Evolutionary conservation across 2,113 vertebrate species (phyloP).

Genomic region (Pavo muticus): DNA sequence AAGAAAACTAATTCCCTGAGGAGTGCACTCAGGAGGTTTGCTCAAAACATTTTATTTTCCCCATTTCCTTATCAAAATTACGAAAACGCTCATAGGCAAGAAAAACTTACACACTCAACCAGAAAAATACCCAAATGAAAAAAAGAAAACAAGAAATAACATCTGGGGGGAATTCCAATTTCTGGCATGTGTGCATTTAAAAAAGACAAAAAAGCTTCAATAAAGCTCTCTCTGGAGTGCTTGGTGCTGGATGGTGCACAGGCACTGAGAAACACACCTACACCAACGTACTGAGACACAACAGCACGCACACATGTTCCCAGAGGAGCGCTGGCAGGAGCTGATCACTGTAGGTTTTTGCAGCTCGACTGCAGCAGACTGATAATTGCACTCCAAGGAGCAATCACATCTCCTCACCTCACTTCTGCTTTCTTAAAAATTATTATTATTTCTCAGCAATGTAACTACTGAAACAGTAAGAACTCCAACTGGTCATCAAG

Average conservation of each 20-base stretch:
- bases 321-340: not conserved
- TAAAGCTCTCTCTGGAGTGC: accelerated
- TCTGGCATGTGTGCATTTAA: not conserved
- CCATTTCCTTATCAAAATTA: not conserved
- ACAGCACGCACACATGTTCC: not conserved
- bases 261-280: not conserved
- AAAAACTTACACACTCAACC: not conserved
- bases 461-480: not conserved
- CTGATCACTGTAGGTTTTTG: not conserved
- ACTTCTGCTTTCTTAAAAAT: not conserved
- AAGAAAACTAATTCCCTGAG: not conserved
- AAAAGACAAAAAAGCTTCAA: not conserved
- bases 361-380: not conserved
- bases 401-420: not conserved
- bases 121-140: not conserved
- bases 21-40: not conserved
- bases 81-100: not conserved
- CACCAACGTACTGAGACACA: not conserved
- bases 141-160: not conserved
- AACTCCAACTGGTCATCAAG: not conserved
- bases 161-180: not conserved
- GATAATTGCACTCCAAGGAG: not conserved
- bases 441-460: accelerated
- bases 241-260: not conserved
- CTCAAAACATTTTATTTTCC: not conserved